Evolutionary conservation across 2,797 vertebrate genomes (phyloP).

Genomic region (Myotis planiceps): DNA sequence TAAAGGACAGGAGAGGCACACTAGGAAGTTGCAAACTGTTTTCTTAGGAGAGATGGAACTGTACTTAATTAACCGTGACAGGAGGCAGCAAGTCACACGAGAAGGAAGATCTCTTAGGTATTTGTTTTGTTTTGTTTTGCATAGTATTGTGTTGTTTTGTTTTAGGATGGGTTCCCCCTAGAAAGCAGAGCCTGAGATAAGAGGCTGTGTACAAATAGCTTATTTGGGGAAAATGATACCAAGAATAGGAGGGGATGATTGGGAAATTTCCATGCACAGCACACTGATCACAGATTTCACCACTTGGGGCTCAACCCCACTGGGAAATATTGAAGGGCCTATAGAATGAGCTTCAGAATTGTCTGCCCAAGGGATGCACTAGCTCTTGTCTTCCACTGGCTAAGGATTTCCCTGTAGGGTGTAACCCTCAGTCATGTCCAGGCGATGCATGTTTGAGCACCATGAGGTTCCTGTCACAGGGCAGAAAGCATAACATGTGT

Average conservation of each 20-base stretch:
- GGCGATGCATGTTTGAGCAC: background rate
- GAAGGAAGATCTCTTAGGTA: background rate
- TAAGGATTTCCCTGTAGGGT: background rate
- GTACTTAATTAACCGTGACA: background rate
- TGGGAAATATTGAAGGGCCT: background rate
- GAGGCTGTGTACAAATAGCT: background rate
- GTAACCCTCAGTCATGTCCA: background rate
- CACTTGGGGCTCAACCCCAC: background rate
- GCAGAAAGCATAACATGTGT: background rate
- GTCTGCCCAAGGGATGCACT: background rate
- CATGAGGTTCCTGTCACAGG: background rate
- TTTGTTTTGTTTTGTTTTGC: background rate
- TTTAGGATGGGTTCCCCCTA: background rate
- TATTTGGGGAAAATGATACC: constrained; percentile 5
- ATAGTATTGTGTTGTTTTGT: background rate
- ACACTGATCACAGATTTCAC: background rate
- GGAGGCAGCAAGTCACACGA: background rate
- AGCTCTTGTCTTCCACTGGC: background rate
- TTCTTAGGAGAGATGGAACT: background rate
- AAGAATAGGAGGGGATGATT: background rate
- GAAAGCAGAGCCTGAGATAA: background rate
- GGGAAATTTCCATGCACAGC: background rate
- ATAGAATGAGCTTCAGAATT: background rate
- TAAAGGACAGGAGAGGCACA: background rate
- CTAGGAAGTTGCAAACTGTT: background rate